Conservation (phyloP, 2,113 vertebrate genomes). For the Thamnaconus septentrionalis region DNA sequence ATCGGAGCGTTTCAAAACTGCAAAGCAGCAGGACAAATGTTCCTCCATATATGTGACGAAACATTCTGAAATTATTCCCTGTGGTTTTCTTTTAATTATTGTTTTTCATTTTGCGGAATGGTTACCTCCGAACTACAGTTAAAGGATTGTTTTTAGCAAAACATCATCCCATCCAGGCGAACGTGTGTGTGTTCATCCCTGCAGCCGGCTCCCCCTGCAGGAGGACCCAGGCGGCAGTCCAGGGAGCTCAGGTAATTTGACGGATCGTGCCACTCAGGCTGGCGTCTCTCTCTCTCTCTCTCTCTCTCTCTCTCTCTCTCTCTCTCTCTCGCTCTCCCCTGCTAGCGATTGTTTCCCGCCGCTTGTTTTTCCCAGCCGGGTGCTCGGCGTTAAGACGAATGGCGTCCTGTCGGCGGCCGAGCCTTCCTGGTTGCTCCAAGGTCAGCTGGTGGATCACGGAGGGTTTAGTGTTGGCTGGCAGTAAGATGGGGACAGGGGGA, state of each 20-base stretch:
- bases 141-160: too few species aligned
- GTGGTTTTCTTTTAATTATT: too few species aligned
- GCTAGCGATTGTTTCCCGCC: constrained; percentile 67
- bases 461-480: not conserved
- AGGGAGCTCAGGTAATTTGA: constrained; percentile 72
- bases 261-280: constrained; percentile 63
- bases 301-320: too few species aligned
- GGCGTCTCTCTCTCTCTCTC: constrained; percentile 34
- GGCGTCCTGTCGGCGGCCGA: constrained; percentile 64
- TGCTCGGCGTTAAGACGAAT: constrained; percentile 69
- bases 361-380: constrained; percentile 72
- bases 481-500: not conserved
- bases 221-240: constrained; percentile 58
- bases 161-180: not conserved
- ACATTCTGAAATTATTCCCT: too few species aligned
- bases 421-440: constrained; percentile 69
- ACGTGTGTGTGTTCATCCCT: constrained; percentile 19
- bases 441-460: constrained; percentile 60
- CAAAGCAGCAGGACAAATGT: too few species aligned
- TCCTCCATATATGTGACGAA: too few species aligned
- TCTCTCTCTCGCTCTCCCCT: constrained; percentile 38
- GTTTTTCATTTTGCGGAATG: too few species aligned
- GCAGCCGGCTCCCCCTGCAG: constrained; percentile 37
- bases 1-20: too few species aligned
- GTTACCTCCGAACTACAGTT: too few species aligned